Conservation (phyloP, 1,140 invertebrate genomes). For the Pristionchus pacificus region DNA sequence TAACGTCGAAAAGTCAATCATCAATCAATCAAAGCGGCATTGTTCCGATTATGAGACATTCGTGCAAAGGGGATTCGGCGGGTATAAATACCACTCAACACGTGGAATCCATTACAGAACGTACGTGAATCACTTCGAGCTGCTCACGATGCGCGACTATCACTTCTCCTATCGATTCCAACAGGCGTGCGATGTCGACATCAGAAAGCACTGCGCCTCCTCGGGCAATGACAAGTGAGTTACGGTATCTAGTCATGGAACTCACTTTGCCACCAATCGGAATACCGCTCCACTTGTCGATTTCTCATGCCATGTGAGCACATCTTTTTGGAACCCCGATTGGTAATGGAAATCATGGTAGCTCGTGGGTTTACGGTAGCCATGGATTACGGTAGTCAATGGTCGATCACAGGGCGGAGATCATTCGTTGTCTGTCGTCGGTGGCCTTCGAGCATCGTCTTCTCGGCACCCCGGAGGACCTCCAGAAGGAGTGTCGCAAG, state of each 20-base stretch:
- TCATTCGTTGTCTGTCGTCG: slow-evolving; percentile 84
- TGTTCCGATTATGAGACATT: no score
- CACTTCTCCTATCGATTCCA: slow-evolving; percentile 92
- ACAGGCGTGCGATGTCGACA: slow-evolving; percentile 80
- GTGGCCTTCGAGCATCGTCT: slow-evolving; percentile 58
- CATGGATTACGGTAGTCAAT: slow-evolving; percentile 13
- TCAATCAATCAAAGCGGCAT: no score
- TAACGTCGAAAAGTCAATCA: no score
- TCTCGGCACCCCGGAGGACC: slow-evolving; percentile 78
- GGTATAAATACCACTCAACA: no score
- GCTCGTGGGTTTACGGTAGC: no score
- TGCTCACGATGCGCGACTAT: slow-evolving; percentile 85
- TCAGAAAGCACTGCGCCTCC: slow-evolving; percentile 71
- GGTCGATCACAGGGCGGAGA: slow-evolving; percentile 68
- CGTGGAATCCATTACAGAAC: no score
- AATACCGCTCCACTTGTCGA: no score
- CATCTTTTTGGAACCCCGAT: no score
- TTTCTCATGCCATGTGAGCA: no score
- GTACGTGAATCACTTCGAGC: slow-evolving; percentile 81
- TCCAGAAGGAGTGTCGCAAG: slow-evolving; percentile 65
- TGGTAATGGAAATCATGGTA: no score
- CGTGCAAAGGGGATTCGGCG: not conserved
- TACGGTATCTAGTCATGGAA: no score
- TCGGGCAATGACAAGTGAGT: slow-evolving; percentile 56
- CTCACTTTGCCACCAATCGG: no score